phyloP scores from a whole-genome alignment of 2,797 vertebrate genomes.

The Schizothorax lantsangensis region DNA sequence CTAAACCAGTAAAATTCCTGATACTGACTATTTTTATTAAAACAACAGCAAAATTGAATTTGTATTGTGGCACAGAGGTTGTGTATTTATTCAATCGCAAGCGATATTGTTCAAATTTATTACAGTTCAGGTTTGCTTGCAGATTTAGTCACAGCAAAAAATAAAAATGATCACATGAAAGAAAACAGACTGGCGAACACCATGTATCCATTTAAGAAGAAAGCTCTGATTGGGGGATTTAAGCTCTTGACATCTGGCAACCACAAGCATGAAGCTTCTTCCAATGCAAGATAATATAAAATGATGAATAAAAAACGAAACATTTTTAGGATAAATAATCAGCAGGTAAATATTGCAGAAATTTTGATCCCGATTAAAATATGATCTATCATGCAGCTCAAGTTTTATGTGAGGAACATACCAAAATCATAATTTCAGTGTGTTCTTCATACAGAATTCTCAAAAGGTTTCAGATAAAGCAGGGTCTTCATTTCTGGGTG shows the following conservation, averaged over 20 bases:
- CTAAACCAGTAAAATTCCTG: too few species aligned
- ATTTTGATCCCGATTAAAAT: neutral
- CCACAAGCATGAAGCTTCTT: neutral
- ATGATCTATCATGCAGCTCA: neutral
- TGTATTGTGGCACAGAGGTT: neutral
- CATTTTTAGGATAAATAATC: neutral
- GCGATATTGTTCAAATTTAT: neutral
- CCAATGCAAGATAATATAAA: neutral
- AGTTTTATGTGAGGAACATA: neutral
- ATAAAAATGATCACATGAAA: neutral
- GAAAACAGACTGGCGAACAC: neutral
- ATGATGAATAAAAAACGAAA: neutral
- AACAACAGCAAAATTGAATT: too few species aligned
- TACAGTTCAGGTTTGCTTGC: neutral
- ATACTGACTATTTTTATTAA: too few species aligned
- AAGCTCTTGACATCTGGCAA: neutral
- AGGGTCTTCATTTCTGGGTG: slow-evolving; percentile 24
- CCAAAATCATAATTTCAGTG: neutral
- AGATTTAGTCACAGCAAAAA: neutral
- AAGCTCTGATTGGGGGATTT: neutral
- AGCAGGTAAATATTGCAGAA: neutral
- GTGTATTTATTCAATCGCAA: neutral
- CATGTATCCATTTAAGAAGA: neutral
- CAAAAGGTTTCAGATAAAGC: slow-evolving; percentile 3
- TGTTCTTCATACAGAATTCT: neutral